Evolutionary conservation across 1,140 invertebrate species (phyloP).

Genomic region (Heliconius hermathena): DNA sequence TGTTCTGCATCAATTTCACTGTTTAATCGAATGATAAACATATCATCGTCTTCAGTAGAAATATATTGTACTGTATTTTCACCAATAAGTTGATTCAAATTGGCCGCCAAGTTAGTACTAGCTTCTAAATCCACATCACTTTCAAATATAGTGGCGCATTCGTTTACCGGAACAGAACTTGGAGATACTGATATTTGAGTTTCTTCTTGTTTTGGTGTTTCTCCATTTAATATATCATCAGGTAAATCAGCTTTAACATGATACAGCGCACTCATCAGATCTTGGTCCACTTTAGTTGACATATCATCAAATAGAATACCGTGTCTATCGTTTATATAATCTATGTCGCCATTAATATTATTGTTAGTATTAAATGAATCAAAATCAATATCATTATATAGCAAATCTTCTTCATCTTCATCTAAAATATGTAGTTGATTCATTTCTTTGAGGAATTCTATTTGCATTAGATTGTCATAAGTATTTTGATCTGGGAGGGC

Average conservation of each 20-base stretch:
- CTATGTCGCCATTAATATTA: conserved; percentile 66
- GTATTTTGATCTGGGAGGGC: conserved; percentile 42
- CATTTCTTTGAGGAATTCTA: conserved; percentile 72
- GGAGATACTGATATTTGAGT: conserved; percentile 41
- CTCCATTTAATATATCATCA: conserved; percentile 62
- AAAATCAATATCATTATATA: conserved; percentile 73
- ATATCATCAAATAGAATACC: conserved; percentile 62
- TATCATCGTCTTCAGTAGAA: conserved; percentile 77
- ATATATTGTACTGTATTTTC: conserved; percentile 76
- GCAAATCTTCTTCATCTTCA: conserved; percentile 72
- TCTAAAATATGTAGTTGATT: conserved; percentile 68
- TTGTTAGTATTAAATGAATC: conserved; percentile 68
- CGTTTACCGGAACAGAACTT: conserved; percentile 55
- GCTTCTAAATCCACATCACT: conserved; percentile 75
- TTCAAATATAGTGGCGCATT: conserved; percentile 75
- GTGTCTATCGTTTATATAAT: conserved; percentile 58
- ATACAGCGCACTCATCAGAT: conserved; percentile 67
- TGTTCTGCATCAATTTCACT: conserved; percentile 75
- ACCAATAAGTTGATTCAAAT: conserved; percentile 75
- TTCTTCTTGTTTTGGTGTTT: conserved; percentile 45
- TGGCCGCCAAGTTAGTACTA: conserved; percentile 71
- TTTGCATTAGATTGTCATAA: conserved; percentile 68
- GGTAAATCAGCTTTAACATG: conserved; percentile 63
- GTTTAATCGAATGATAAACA: conserved; percentile 77
- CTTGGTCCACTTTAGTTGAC: conserved; percentile 58